Evolutionary conservation across 1,140 invertebrate species (phyloP), one percentile per base, ranked within the genome.

Genomic region (Dufourea novaeangliae): DNA sequence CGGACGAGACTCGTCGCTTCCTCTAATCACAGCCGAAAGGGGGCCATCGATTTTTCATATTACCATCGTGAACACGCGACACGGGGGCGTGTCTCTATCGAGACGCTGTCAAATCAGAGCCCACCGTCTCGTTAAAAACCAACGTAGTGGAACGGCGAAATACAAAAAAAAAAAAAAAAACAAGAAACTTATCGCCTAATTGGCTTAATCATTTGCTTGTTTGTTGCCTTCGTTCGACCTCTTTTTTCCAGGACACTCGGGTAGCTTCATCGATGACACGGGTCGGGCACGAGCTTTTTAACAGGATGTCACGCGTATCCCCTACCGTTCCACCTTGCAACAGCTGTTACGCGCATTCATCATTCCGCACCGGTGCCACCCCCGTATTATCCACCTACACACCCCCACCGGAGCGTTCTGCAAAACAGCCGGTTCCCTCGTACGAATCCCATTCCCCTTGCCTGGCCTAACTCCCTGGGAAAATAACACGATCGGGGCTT

Each of bases 291-390:
- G 29, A 25, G 54, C 59, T 79, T 81, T 82, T 83, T 70, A 52
- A 14, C 25, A 29, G 50, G 56, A 70, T 70, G 54, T 68, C 37
- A 52, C 66, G 75, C 52, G 57, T 57, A n/a, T n/a, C n/a, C n/a
- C n/a, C n/a, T 32, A 37, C 22, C 29, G 50, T 68, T 82, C 68
- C 57, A 34, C 46, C 56, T 32, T 20, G 62, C 17, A 75, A 64
- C 63, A 72, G 62, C 82, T 84, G 63, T 83, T 76, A 73, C 57
- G 41, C 39, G 70, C 82, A 84, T 84, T 84, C 72, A 73, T 83
- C 78, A 84, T 72, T 59, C 61, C 67, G 56, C 39, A 41, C 46
- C 52, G 41, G 29, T 79, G 77, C 63, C 82, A n/a, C 78, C 69
- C 22, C 10, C 52, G 67, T 66, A 83, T 79, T 84, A 56, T 73